Base-by-base conservation (phyloP, 2,888 invertebrate species). In the Vandiemenella viatica region DNA sequence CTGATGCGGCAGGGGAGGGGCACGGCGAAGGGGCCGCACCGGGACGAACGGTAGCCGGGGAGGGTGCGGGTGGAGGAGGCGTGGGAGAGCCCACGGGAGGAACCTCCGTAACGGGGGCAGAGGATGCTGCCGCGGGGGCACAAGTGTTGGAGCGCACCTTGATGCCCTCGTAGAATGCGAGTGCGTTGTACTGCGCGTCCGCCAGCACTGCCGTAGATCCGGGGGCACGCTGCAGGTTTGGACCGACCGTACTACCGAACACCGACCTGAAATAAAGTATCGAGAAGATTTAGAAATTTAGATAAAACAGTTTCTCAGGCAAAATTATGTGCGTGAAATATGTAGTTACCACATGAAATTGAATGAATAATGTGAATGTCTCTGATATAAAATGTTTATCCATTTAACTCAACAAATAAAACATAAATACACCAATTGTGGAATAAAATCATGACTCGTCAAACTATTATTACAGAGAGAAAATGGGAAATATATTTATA, bases 231-330 rank as follows among this genome's bases (percentile, higher is more conserved):
- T 46, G 47, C 22, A 48, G 48, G 63, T 83, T 86, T 0, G 90
- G 90, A 0, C 90, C 90, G 16, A 88, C 83, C 6, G 77, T 79
- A 8, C 80, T 80, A 15, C 88, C 90, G 63, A 88, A 90, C 45
- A 88, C 83, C 46, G 82, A 80, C 58, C 89, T 85, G 61, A 23
- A 63, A 60, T 55, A 50, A 5, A 32, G n/a, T n/a, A n/a, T n/a
- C n/a, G n/a, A n/a, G n/a, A n/a, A n/a, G n/a, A n/a, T n/a, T n/a
- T n/a, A n/a, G n/a, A n/a, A n/a, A n/a, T n/a, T n/a, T n/a, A n/a
- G n/a, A n/a, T n/a, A n/a, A n/a, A n/a, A n/a, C n/a, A n/a, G n/a
- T n/a, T n/a, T n/a, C n/a, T n/a, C n/a, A n/a, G n/a, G n/a, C n/a
- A n/a, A n/a, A n/a, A n/a, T n/a, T n/a, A n/a, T n/a, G n/a, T n/a